These are phyloP conservation scores for Agonopterix alstromeriana DNA, from an alignment of 2,888 invertebrate genomes.

Conservation along the genomic window DNA sequence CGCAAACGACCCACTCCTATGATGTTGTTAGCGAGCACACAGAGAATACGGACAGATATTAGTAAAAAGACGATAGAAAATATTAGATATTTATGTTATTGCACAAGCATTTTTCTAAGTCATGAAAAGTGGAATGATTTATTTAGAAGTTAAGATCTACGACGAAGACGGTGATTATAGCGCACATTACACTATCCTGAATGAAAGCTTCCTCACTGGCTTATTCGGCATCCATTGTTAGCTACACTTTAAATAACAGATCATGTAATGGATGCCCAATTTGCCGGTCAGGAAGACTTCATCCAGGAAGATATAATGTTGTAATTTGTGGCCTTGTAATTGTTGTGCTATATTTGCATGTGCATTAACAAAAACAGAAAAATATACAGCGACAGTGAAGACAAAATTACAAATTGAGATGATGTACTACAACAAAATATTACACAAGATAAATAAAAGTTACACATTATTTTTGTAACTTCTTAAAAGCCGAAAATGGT, in stretches of 20 bases:
- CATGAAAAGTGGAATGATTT: constrained; percentile 3
- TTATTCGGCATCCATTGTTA: too few species aligned
- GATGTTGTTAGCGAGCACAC: constrained; percentile 65
- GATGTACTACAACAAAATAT: background rate
- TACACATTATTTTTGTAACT: too few species aligned
- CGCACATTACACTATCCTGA: too few species aligned
- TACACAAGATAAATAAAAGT: too few species aligned
- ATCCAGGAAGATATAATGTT: background rate
- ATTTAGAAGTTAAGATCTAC: background rate
- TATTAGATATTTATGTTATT: constrained; percentile 25
- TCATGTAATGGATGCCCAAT: too few species aligned
- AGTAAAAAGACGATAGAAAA: constrained; percentile 46
- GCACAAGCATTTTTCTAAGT: constrained; percentile 29
- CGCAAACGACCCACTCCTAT: constrained; percentile 72
- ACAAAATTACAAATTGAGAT: background rate
- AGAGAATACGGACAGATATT: constrained; percentile 53
- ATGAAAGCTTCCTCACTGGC: too few species aligned
- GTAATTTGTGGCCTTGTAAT: background rate
- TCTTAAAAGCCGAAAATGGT: too few species aligned
- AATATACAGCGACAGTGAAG: constrained; percentile 3
- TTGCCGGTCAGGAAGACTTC: too few species aligned
- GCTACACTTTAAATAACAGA: too few species aligned
- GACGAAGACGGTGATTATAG: constrained; percentile 9
- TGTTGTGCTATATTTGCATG: constrained; percentile 15
- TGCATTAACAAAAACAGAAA: constrained; percentile 28